Conservation (phyloP, 2,797 vertebrate genomes). For the Scomberomorus guttatus region DNA sequence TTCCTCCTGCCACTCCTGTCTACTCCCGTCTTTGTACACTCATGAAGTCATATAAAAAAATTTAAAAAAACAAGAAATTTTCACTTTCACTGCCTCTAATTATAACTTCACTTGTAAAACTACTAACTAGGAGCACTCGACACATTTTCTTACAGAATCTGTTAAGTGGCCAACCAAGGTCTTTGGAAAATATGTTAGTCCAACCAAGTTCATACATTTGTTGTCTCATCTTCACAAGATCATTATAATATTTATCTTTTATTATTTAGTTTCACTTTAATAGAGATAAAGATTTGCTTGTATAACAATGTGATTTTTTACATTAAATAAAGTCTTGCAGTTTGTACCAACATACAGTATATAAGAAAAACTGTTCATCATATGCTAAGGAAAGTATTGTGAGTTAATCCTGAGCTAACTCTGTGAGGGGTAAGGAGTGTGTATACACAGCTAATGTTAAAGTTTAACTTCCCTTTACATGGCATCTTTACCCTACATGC, state of each 20-base stretch:
- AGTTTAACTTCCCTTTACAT: not conserved
- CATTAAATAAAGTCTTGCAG: not conserved
- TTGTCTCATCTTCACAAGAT: not conserved
- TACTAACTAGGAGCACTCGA: not conserved
- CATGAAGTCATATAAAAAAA: not conserved
- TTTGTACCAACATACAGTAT: not conserved
- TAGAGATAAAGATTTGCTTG: not conserved
- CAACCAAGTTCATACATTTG: not conserved
- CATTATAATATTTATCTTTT: not conserved
- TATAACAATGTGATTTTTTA: not conserved
- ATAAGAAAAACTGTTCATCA: not conserved
- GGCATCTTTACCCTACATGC: not conserved
- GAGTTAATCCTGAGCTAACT: not conserved
- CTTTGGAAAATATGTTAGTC: not conserved
- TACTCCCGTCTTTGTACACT: not conserved
- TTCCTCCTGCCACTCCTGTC: not conserved
- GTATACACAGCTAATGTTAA: not conserved
- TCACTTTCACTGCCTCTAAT: not conserved
- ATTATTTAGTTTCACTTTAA: not conserved
- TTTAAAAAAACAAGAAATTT: not conserved
- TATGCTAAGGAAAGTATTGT: not conserved
- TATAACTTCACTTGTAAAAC: not conserved
- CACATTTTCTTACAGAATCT: slow-evolving; percentile 1
- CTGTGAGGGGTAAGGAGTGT: not conserved
- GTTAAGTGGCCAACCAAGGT: too few species aligned